phyloP scores from a whole-genome alignment of 2,113 vertebrate genomes.

The Vireo altiloquus region DNA sequence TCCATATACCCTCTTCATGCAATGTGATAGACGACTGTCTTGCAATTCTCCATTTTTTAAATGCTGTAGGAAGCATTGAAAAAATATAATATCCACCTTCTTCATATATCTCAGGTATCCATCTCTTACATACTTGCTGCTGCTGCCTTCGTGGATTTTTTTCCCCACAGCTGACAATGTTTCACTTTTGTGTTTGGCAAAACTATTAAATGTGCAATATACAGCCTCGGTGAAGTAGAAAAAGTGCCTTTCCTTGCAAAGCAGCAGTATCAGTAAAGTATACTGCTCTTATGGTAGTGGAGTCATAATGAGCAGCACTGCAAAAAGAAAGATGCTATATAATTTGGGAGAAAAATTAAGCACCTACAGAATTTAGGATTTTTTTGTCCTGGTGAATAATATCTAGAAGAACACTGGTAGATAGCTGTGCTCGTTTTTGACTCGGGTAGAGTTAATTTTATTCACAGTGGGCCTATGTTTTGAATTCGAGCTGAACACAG shows the following conservation, averaged over 20 bases:
- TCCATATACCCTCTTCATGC: neutral
- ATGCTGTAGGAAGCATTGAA: neutral
- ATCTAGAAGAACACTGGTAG: neutral
- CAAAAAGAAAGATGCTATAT: neutral
- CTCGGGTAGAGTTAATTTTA: neutral
- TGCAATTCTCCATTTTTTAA: neutral
- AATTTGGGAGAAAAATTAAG: neutral
- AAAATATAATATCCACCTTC: neutral
- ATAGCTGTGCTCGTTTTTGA: neutral
- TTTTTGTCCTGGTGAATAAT: neutral
- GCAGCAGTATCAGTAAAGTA: neutral
- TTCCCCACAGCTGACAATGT: neutral
- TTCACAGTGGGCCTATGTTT: neutral
- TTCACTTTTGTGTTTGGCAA: neutral
- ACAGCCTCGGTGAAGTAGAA: neutral
- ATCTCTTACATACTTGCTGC: neutral
- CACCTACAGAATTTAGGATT: neutral
- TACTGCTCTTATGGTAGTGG: neutral
- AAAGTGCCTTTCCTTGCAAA: neutral
- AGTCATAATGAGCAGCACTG: neutral
- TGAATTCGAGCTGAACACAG: neutral
- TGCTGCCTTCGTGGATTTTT: neutral
- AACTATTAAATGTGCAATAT: neutral
- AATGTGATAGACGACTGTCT: neutral
- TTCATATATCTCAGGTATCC: neutral